Percentiles rank a stretch among this genome's conserved stretches.
Conservation (phyloP, 2,888 invertebrate species). For the Sinhomidia bicolor region DNA sequence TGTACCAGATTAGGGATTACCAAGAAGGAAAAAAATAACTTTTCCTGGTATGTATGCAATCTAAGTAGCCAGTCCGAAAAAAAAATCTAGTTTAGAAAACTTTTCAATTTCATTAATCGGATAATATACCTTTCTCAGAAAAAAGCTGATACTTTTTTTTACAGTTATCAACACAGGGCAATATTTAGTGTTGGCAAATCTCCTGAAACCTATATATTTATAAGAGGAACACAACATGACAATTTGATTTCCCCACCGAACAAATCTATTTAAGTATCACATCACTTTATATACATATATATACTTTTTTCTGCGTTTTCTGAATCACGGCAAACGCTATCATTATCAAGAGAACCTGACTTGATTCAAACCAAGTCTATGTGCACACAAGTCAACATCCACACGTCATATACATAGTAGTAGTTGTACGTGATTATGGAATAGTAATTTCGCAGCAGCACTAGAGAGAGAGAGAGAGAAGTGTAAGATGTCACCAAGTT, state of each 20-base stretch:
- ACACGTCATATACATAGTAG: background rate
- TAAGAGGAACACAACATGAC: slow-evolving; percentile 7
- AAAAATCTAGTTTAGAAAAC: slow-evolving; percentile 9
- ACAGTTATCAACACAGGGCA: background rate
- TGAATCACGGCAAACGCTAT: slow-evolving; percentile 39
- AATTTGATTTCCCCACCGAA: slow-evolving; percentile 43
- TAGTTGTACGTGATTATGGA: slow-evolving; percentile 22
- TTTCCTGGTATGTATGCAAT: background rate
- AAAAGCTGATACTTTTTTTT: background rate
- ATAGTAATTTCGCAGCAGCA: slow-evolving; percentile 23
- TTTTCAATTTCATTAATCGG: slow-evolving; percentile 61
- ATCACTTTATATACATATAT: too few species aligned
- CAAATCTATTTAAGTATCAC: slow-evolving; percentile 35
- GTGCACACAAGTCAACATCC: background rate
- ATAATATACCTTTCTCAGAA: background rate
- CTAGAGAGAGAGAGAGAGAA: too few species aligned
- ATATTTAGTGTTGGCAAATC: slow-evolving; percentile 4
- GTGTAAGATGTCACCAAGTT: background rate
- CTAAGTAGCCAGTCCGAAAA: background rate
- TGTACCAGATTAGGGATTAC: too few species aligned
- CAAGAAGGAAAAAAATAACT: background rate
- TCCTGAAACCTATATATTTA: background rate
- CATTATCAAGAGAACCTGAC: slow-evolving; percentile 32
- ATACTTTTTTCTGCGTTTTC: too few species aligned
- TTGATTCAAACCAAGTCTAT: slow-evolving; percentile 13